A percentile compares a stretch with the other conserved stretches of the same genome.
phyloP scores from a whole-genome alignment of 2,888 invertebrate genomes.

The Liopterus haemorrhoidalis region DNA sequence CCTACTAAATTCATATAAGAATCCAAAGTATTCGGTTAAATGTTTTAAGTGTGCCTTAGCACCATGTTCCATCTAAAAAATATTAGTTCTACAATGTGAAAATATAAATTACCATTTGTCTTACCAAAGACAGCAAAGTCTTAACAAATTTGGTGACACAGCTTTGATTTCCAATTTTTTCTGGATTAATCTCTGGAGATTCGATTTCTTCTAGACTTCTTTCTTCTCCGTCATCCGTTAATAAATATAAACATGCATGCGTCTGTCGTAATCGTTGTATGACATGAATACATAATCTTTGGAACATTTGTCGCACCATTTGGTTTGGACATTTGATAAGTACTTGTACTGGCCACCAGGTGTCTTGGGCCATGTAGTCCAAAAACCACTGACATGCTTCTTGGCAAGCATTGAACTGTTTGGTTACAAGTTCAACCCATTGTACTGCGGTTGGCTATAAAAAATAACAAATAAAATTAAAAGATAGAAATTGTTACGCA shows the following conservation, averaged over 20 bases:
- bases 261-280: conserved; percentile 73
- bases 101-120: conserved; percentile 40
- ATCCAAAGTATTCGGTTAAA: conserved; percentile 86
- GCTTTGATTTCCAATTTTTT: conserved; percentile 64
- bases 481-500: too few species aligned
- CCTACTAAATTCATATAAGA: conserved; percentile 88
- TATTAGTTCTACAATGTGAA: neutral
- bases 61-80: conserved; percentile 67
- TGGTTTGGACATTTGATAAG: conserved; percentile 94
- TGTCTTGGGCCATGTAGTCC: conserved; percentile 86
- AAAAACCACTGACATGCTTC: conserved; percentile 89
- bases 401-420: conserved; percentile 87
- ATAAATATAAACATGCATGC: conserved; percentile 57
- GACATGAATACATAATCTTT: conserved; percentile 89
- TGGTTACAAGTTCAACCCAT: conserved; percentile 91
- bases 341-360: conserved; percentile 91
- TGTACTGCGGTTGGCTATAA: conserved; percentile 87
- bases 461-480: conserved; percentile 10
- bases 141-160: conserved; percentile 91
- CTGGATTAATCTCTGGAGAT: conserved; percentile 37
- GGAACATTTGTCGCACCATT: conserved; percentile 96
- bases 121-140: conserved; percentile 75
- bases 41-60: conserved; percentile 81
- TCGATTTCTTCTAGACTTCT: conserved; percentile 12
- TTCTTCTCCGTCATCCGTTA: conserved; percentile 47